A percentile compares a stretch with the other conserved stretches of the same genome.
Evolutionary conservation across 2,888 invertebrate genomes (phyloP).

Genomic region (Hyposoter didymator): DNA sequence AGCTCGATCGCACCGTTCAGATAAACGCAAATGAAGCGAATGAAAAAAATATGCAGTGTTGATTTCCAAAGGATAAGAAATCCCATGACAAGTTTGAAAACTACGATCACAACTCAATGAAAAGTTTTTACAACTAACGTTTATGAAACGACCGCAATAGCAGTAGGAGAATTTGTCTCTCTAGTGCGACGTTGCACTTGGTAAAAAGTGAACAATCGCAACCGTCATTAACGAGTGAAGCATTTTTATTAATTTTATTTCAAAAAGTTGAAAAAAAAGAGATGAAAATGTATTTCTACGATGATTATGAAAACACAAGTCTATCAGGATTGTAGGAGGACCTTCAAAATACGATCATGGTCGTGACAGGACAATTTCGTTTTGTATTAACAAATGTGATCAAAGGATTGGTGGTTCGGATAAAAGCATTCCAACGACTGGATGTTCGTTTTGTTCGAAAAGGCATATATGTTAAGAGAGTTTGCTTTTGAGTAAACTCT

Average conservation of each 20-base stretch:
- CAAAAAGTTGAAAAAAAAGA: not conserved
- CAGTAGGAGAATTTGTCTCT: not conserved
- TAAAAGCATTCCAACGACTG: constrained; percentile 60
- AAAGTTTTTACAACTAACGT: not conserved
- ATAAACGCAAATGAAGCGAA: not conserved
- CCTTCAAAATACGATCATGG: constrained; percentile 13
- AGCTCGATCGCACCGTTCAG: not conserved
- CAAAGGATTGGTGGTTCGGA: constrained; percentile 6
- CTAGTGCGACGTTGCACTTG: not conserved
- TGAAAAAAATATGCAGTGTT: not conserved
- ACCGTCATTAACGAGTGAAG: not conserved
- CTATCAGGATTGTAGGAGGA: not conserved
- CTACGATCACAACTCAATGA: not conserved
- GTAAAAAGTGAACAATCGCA: not conserved
- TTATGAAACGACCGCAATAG: not conserved
- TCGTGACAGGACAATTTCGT: constrained; percentile 17
- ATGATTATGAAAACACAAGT: not conserved
- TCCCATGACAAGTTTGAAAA: not conserved
- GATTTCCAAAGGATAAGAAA: not conserved
- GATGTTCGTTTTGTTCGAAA: constrained; percentile 53
- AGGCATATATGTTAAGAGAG: constrained; percentile 30
- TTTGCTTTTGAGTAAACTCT: constrained; percentile 16
- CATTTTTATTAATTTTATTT: not conserved
- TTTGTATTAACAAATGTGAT: constrained; percentile 23
- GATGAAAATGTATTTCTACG: not conserved